Conservation (phyloP, 2,888 invertebrate species). For the Molanna angustata region DNA sequence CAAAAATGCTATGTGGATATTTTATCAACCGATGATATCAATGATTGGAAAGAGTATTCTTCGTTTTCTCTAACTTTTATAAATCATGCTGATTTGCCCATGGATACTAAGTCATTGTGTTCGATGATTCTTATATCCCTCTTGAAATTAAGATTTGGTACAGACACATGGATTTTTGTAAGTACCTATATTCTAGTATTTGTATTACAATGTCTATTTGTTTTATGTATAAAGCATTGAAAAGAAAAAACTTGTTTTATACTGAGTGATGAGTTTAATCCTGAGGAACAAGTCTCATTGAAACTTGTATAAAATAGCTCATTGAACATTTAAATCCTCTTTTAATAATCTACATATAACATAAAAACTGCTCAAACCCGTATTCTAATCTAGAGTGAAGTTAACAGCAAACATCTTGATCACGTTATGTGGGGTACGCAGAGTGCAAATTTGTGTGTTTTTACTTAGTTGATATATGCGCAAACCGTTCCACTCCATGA, state of each 20-base stretch:
- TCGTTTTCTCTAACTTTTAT: constrained; percentile 31
- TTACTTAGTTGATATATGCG: too few relatives aligned
- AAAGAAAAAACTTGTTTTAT: constrained; percentile 2
- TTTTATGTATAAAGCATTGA: neutral
- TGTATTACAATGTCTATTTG: neutral
- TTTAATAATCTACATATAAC: too few relatives aligned
- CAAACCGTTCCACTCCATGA: too few relatives aligned
- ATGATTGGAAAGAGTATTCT: constrained; percentile 33
- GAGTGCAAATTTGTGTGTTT: too few relatives aligned
- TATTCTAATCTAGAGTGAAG: too few relatives aligned
- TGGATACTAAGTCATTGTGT: constrained; percentile 55
- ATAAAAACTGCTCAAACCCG: too few relatives aligned
- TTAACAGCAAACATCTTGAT: too few relatives aligned
- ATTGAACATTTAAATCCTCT: too few relatives aligned
- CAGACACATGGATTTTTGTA: constrained; percentile 29
- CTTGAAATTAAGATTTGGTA: constrained; percentile 37
- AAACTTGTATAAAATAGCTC: too few relatives aligned
- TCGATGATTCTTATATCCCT: constrained; percentile 48
- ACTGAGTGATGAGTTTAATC: neutral
- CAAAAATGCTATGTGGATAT: constrained; percentile 39
- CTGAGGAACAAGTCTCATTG: too few relatives aligned
- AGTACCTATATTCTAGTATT: constrained; percentile 4
- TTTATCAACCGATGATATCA: constrained; percentile 23
- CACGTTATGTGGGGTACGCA: too few relatives aligned
- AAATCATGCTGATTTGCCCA: constrained; percentile 44